Conservation (phyloP, 2,888 invertebrate species). For the Allolobophora icterica region DNA sequence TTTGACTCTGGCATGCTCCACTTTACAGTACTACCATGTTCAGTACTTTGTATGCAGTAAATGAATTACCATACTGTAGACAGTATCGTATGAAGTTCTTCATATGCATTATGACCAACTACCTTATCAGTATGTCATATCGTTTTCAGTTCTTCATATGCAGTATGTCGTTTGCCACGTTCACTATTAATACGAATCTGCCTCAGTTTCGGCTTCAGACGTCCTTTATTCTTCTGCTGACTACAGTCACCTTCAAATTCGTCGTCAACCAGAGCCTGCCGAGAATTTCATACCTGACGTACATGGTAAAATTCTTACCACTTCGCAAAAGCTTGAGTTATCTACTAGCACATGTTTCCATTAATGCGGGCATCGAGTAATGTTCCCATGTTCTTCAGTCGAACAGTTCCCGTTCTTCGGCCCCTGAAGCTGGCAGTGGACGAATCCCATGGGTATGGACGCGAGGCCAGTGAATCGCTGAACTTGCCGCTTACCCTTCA, state of each 20-base stretch:
- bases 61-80: too few relatives aligned
- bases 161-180: slow-evolving; percentile 62
- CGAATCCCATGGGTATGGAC: background rate
- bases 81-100: too few relatives aligned
- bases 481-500: too few relatives aligned
- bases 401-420: background rate
- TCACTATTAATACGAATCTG: slow-evolving; percentile 58
- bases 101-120: background rate
- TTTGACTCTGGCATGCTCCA: too few relatives aligned
- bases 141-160: slow-evolving; percentile 61
- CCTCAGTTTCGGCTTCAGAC: slow-evolving; percentile 63
- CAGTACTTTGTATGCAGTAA: too few relatives aligned
- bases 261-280: slow-evolving; percentile 64
- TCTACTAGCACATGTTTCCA: background rate
- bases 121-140: too few relatives aligned
- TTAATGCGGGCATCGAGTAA: background rate
- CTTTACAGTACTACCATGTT: too few relatives aligned
- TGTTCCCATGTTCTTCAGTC: background rate
- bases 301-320: slow-evolving; percentile 49
- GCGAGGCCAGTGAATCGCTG: too few relatives aligned
- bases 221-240: slow-evolving; percentile 62
- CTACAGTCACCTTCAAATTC: slow-evolving; percentile 64
- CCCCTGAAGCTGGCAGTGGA: background rate
- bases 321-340: background rate
- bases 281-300: slow-evolving; percentile 63